Conservation (phyloP, 2,113 vertebrate species). For the Hylia prasina region DNA sequence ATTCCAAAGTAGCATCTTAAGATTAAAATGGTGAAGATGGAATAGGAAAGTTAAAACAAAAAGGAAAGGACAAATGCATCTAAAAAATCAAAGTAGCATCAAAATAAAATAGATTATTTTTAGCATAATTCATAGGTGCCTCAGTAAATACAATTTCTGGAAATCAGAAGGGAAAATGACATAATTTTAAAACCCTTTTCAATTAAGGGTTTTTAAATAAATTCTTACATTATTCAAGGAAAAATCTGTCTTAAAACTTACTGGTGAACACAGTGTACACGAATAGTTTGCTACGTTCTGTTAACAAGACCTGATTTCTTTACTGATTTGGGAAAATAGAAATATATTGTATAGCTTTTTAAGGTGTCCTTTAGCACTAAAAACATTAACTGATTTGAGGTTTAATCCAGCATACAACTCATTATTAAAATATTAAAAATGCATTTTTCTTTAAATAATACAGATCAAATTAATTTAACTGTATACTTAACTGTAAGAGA, state of each 20-base stretch:
- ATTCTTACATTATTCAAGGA: background rate
- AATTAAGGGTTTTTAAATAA: background rate
- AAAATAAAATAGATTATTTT: background rate
- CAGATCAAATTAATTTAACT: background rate
- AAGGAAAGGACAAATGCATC: background rate
- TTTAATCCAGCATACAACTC: background rate
- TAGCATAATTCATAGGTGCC: background rate
- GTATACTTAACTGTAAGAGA: too few relatives aligned
- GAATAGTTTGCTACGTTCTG: background rate
- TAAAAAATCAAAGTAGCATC: background rate
- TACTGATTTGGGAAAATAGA: background rate
- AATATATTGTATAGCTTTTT: background rate
- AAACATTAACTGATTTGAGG: background rate
- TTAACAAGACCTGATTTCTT: background rate
- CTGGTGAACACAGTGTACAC: accelerated
- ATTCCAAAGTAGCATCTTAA: background rate
- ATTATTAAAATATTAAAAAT: background rate
- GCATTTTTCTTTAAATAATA: background rate
- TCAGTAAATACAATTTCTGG: background rate
- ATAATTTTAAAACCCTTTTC: background rate
- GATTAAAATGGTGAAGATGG: background rate
- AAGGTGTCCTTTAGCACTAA: background rate
- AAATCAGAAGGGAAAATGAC: background rate
- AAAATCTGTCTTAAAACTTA: background rate
- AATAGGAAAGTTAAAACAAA: background rate